phyloP scores from a whole-genome alignment of 1,140 invertebrate genomes.

The Chrysoperla carnea region DNA sequence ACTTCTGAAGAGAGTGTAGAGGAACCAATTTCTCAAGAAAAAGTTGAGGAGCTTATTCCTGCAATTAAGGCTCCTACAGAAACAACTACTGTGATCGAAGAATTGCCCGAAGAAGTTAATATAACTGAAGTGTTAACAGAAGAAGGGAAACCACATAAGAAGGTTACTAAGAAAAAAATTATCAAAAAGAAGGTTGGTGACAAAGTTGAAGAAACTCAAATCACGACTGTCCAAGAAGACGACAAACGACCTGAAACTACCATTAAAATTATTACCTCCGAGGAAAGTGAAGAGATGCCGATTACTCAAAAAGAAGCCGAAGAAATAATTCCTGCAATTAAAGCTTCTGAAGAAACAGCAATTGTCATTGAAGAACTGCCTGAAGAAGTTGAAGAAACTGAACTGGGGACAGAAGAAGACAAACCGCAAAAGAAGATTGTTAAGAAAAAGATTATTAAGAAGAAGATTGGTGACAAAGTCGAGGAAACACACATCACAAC shows the following conservation, averaged over 20 bases:
- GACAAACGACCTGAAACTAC: constrained; percentile 21
- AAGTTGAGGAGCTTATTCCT: neutral
- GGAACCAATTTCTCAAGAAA: constrained; percentile 3
- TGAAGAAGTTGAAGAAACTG: no score
- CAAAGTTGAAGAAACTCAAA: constrained; percentile 25
- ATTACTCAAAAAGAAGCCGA: no score
- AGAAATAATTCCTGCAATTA: no score
- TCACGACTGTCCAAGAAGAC: constrained; percentile 24
- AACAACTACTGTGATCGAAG: constrained; percentile 7
- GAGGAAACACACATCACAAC: constrained; percentile 4
- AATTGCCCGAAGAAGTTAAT: constrained; percentile 16
- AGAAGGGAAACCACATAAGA: constrained; percentile 7
- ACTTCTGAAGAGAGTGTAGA: constrained; percentile 10
- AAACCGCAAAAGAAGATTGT: constrained; percentile 15
- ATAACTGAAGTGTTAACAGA: constrained; percentile 15
- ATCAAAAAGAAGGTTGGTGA: constrained; percentile 21
- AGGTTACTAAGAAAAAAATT: constrained; percentile 13
- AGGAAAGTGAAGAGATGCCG: constrained; percentile 3
- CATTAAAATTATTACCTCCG: constrained; percentile 11
- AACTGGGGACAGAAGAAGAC: constrained; percentile 17
- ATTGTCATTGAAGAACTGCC: constrained; percentile 10
- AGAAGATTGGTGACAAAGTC: constrained; percentile 10
- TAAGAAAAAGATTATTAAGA: constrained; percentile 12
- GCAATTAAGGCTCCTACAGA: neutral
- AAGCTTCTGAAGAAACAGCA: constrained; percentile 6